phyloP scores from a whole-genome alignment of 2,888 invertebrate species.

The Drosophila nr. fundita region DNA sequence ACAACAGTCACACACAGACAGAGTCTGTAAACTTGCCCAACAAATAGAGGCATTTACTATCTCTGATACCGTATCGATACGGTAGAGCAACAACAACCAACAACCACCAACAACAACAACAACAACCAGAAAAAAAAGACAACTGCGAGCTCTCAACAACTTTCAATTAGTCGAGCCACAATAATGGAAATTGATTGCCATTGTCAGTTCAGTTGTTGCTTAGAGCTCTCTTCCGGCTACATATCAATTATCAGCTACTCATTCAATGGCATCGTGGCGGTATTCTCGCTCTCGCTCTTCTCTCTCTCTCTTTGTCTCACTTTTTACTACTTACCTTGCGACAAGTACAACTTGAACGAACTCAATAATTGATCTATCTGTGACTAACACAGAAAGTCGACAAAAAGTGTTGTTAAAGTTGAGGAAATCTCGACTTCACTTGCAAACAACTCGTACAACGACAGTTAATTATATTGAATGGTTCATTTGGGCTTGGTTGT shows the following conservation, averaged over 20 bases:
- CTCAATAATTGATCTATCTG: conserved; percentile 44
- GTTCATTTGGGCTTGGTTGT: conserved; percentile 11
- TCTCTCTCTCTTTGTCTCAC: background rate
- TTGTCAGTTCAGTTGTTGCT: conserved; percentile 61
- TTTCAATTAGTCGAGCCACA: conserved; percentile 68
- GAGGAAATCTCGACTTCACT: conserved; percentile 31
- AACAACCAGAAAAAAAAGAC: background rate
- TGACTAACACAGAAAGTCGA: conserved; percentile 36
- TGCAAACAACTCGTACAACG: conserved; percentile 32
- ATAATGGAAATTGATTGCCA: conserved; percentile 78
- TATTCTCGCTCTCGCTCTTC: background rate
- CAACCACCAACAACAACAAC: background rate
- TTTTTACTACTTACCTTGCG: conserved; percentile 32
- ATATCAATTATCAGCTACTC: conserved; percentile 67
- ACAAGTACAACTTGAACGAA: conserved; percentile 18
- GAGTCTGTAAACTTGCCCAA: conserved; percentile 1
- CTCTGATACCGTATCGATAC: conserved; percentile 23
- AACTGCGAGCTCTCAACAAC: conserved; percentile 49
- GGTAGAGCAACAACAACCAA: background rate
- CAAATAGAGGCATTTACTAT: conserved; percentile 19
- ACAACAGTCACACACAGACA: conserved; percentile 2
- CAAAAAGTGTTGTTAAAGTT: conserved; percentile 31
- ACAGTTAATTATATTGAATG: conserved; percentile 69
- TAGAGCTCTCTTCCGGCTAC: conserved; percentile 48
- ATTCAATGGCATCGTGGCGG: conserved; percentile 2